Conservation (phyloP, 2,797 vertebrate species). For the Astyanax mexicanus region DNA sequence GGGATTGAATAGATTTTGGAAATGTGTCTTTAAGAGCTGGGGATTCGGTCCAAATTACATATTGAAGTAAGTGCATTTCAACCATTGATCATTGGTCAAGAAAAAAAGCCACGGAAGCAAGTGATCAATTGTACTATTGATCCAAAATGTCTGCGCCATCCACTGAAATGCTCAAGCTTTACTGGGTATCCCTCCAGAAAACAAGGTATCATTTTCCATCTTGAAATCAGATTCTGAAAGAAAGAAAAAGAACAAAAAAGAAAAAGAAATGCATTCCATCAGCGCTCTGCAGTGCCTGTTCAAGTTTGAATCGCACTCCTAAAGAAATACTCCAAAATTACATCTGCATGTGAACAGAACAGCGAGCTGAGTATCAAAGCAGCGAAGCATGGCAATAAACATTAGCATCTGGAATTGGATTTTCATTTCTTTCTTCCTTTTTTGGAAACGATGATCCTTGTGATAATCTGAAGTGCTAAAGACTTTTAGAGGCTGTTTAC, state of each 20-base stretch:
- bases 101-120: constrained; percentile 42
- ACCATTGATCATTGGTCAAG: constrained; percentile 39
- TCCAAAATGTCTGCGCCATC: constrained; percentile 42
- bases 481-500: constrained; percentile 51
- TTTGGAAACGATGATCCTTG: constrained; percentile 29
- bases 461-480: constrained; percentile 33
- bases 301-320: constrained; percentile 24
- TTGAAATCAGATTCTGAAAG: constrained; percentile 4
- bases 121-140: constrained; percentile 45
- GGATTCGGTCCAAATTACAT: constrained; percentile 54
- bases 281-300: constrained; percentile 34
- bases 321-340: constrained; percentile 35
- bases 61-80: constrained; percentile 47
- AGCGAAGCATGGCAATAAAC: constrained; percentile 42
- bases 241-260: not conserved
- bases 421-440: constrained; percentile 30
- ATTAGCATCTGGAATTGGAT: constrained; percentile 48
- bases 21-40: constrained; percentile 39
- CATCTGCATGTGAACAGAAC: constrained; percentile 55
- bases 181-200: constrained; percentile 38
- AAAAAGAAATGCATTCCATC: not conserved
- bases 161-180: constrained; percentile 46
- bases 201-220: constrained; percentile 49
- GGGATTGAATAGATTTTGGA: constrained; percentile 43
- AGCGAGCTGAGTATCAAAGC: constrained; percentile 37